Base-by-base conservation (phyloP, 2,888 invertebrate species). In the Tipula lateralis region DNA sequence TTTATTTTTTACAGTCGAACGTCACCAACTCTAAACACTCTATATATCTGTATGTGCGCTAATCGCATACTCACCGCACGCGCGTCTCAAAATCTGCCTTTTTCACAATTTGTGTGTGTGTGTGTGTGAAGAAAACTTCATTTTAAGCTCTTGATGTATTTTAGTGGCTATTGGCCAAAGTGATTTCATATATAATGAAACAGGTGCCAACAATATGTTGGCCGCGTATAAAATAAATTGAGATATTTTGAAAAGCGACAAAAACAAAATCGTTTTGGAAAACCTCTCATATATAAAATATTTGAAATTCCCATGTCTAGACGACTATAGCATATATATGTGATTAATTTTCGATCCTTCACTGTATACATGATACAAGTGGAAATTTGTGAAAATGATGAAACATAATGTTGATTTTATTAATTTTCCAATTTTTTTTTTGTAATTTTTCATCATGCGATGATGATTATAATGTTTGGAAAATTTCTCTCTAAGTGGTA, bases 331-430 rank as follows among this genome's bases (percentile, higher is more conserved):
- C 32, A 32, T 32, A 36, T 1, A 36, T 36, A 36, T 36, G 12
- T 9, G 7, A 32, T 5, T 32, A 32, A 32, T 39, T 39, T 1
- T 19, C 7, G 6, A 50, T 5, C 6, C 19, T 19, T 4, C 12
- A 50, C 16, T 50, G 50, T 50, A 19, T n/a, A n/a, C n/a, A n/a
- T n/a, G 12, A 66, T 24, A 24, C 66, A 66, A 66, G 66, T 66
- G 66, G 66, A 66, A 66, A 66, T 66, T 66, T 66, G 66, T 66
- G 66, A 24, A 24, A 66, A 66, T 66, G 24, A 66, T 66, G 66
- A 66, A 66, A 24, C 66, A 66, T 66, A 66, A 66, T 24, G 9
- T 24, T 24, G 9, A 66, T 66, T 24, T 66, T 66, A 66, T 66
- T 66, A 24, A 9, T 66, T 24, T 66, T 24, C 24, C 66, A 66